Percentiles rank a stretch among this genome's conserved stretches.
phyloP scores from a whole-genome alignment of 1,140 invertebrate species.

The Orussus abietinus region DNA sequence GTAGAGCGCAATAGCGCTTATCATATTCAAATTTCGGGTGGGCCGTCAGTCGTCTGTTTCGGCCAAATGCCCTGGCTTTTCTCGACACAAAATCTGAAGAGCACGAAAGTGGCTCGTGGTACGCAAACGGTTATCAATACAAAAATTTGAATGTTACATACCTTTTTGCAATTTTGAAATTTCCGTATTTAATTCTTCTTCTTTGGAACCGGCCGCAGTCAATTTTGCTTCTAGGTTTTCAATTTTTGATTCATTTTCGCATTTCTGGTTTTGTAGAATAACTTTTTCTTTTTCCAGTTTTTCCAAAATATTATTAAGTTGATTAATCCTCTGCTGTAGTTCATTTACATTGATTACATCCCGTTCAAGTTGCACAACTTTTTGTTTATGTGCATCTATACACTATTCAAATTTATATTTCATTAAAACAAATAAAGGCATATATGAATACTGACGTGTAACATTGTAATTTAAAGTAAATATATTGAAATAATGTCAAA shows the following conservation, averaged over 20 bases:
- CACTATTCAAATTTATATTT: neutral
- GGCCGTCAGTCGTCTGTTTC: constrained; percentile 10
- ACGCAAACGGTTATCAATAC: constrained; percentile 1
- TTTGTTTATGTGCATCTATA: neutral
- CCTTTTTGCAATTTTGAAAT: constrained; percentile 21
- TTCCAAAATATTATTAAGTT: neutral
- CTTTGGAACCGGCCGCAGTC: constrained; percentile 5
- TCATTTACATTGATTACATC: too few relatives aligned
- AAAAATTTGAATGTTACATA: too few relatives aligned
- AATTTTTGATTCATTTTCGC: constrained; percentile 6
- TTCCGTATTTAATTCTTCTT: constrained; percentile 21
- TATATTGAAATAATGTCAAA: neutral
- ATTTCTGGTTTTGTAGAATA: constrained; percentile 15
- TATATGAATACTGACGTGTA: neutral
- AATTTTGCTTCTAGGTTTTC: constrained; percentile 8
- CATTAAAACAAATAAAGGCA: neutral
- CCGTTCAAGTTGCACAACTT: too few relatives aligned
- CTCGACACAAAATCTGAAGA: constrained; percentile 1
- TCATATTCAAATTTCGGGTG: neutral
- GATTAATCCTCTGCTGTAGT: neutral
- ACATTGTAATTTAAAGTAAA: neutral
- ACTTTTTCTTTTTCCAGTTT: constrained; percentile 6
- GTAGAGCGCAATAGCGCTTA: constrained; percentile 6
- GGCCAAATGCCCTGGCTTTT: neutral
- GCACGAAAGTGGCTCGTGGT: neutral